phyloP scores from a whole-genome alignment of 1,140 invertebrate species.

The Penaeus indicus region DNA sequence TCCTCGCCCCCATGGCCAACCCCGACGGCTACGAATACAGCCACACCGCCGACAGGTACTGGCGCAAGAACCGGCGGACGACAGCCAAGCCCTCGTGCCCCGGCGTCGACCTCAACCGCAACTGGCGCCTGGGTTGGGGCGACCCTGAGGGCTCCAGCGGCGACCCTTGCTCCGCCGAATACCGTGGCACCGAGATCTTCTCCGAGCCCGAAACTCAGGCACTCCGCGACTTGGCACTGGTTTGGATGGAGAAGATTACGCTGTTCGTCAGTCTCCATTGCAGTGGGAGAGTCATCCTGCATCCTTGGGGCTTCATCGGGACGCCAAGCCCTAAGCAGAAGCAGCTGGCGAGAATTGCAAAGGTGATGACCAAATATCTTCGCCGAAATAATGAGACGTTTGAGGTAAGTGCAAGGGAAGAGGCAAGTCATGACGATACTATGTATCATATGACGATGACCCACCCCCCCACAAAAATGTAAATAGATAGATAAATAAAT shows the following conservation, averaged over 20 bases:
- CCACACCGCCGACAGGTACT: conserved; percentile 65
- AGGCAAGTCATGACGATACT: too few species aligned
- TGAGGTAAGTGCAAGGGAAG: too few species aligned
- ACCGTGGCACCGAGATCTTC: conserved; percentile 71
- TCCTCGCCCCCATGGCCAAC: conserved; percentile 67
- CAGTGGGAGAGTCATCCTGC: conserved; percentile 88
- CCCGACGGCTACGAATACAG: conserved; percentile 67
- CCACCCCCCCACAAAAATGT: too few species aligned
- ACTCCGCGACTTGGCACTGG: conserved; percentile 65
- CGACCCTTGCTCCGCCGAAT: conserved; percentile 65
- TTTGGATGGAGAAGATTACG: conserved; percentile 71
- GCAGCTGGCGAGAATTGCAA: neutral
- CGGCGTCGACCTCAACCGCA: conserved; percentile 68
- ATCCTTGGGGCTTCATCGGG: conserved; percentile 85
- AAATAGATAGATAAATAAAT: too few species aligned
- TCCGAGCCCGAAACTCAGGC: conserved; percentile 69
- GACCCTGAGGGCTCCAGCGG: neutral
- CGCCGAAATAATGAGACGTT: neutral
- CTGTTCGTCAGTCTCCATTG: conserved; percentile 88
- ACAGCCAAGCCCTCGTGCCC: conserved; percentile 34
- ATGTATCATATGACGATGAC: too few species aligned
- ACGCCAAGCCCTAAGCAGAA: neutral
- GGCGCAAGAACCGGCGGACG: conserved; percentile 66
- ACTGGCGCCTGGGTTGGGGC: conserved; percentile 64
- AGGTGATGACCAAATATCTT: neutral